Base-by-base conservation (phyloP, 2,888 invertebrate species). In the Drosophila monieri region DNA sequence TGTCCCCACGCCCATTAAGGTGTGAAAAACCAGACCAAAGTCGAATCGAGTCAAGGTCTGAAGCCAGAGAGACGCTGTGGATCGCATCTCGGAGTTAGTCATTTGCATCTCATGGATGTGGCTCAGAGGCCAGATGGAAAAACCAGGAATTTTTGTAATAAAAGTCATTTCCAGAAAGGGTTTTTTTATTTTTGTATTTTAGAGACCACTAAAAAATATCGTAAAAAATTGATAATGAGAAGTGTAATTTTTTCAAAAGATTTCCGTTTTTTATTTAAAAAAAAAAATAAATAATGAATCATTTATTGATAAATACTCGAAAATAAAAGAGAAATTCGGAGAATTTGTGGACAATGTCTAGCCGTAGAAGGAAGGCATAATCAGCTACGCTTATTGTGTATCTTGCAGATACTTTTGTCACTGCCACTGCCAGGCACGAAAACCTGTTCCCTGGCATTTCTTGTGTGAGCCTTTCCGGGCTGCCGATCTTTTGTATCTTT, bases 361-460 rank as follows among this genome's bases (percentile, higher is more conserved):
- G 46, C 53, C 66, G 14, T 60, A 32, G 35, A 60, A 49, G 61
- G 49, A 14, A 35, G 30, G 25, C 62, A 43, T 49, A 61, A 61
- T 62, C 48, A 62, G 62, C 27, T 3, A 49, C 49, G 62, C 25
- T 49, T 44, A 49, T 61, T 64, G 64, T 70, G 65, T 72, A 74
- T 84, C 76, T 78, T 66, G 18, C 55, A 70, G 76, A 76, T 75
- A 76, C 74, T 74, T 55, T 85, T 74, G 78, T 84, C 77, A 78
- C 61, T 53, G 49, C 48, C 51, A 59, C 58, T 21, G 37, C 37
- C 62, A 54, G 52, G 41, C 56, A 58, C 51, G 43, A 30, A 74
- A 85, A 81, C 79, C 83, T 69, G 85, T 85, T 81, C 55, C 60
- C 32, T 54, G 72, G 57, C 70, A 66, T 70, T 60, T 58, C 48